Conservation (phyloP, 2,888 invertebrate species). For the Torymus texanus region DNA sequence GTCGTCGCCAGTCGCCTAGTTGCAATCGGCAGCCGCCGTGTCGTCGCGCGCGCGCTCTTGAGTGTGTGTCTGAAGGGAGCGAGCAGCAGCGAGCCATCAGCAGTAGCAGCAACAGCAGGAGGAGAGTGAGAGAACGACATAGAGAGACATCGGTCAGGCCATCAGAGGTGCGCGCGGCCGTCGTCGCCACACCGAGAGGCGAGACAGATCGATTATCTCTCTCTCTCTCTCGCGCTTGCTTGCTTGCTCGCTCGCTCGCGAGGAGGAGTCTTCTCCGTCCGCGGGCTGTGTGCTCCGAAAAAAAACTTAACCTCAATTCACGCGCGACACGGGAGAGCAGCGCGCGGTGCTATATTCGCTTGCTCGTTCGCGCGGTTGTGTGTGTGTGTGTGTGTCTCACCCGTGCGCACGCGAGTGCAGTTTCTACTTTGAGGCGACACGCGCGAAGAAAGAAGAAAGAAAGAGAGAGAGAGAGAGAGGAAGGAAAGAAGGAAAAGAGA, state of each 20-base stretch:
- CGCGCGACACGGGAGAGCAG: neutral
- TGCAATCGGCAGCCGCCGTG: conserved; percentile 11
- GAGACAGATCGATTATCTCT: too few species aligned
- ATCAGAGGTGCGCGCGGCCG: too few species aligned
- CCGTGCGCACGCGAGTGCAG: neutral
- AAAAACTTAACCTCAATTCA: conserved; percentile 49
- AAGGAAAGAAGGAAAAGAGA: neutral
- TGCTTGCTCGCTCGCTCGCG: too few species aligned
- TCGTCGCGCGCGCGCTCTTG: neutral
- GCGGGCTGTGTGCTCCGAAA: neutral
- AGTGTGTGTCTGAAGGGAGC: too few species aligned
- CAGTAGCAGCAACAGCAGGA: too few species aligned
- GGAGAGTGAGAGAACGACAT: too few species aligned
- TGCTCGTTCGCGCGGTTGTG: neutral
- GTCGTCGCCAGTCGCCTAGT: conserved; percentile 19
- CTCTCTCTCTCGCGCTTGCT: too few species aligned
- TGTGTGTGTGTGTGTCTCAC: neutral
- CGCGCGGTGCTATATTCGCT: neutral
- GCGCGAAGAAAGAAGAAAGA: conserved; percentile 5
- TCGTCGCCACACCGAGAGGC: too few species aligned
- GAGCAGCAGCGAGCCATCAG: too few species aligned
- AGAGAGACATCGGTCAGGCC: too few species aligned
- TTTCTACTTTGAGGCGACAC: neutral
- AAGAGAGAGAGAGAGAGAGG: conserved; percentile 7
- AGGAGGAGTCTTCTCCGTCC: too few species aligned